phyloP scores from a whole-genome alignment of 2,888 invertebrate genomes.

The Anodontia alba region DNA sequence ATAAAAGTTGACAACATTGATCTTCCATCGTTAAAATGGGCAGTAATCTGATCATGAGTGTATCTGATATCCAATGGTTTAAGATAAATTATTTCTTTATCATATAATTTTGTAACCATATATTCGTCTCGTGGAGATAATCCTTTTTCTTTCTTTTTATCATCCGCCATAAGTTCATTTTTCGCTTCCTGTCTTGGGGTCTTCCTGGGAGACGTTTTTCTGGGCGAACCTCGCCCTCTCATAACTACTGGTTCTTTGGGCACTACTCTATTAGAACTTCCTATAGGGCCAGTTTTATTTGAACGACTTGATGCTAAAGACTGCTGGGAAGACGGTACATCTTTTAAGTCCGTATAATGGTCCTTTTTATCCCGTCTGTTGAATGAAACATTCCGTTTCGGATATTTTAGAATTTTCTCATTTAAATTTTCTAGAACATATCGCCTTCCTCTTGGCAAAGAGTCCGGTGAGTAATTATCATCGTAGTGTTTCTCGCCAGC shows the following conservation, averaged over 20 bases:
- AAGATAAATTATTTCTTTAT: slow-evolving; percentile 50
- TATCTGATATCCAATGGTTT: slow-evolving; percentile 58
- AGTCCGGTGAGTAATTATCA: slow-evolving; percentile 35
- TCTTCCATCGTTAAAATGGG: slow-evolving; percentile 57
- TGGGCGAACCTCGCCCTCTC: slow-evolving; percentile 25
- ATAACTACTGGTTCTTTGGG: slow-evolving; percentile 28
- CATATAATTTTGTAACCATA: slow-evolving; percentile 59
- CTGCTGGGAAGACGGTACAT: slow-evolving; percentile 32
- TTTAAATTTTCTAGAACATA: slow-evolving; percentile 57
- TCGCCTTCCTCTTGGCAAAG: slow-evolving; percentile 47
- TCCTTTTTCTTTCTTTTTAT: slow-evolving; percentile 40
- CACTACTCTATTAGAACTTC: slow-evolving; percentile 53
- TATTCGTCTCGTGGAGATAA: slow-evolving; percentile 57
- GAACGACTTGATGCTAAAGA: slow-evolving; percentile 36
- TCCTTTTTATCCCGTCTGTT: slow-evolving; percentile 13
- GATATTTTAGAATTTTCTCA: slow-evolving; percentile 32
- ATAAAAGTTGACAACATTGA: slow-evolving; percentile 55
- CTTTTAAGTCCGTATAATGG: slow-evolving; percentile 34
- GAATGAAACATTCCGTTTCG: slow-evolving; percentile 1
- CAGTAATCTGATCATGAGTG: slow-evolving; percentile 58
- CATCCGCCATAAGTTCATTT: slow-evolving; percentile 8
- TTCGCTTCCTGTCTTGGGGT: not conserved
- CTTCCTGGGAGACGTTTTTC: slow-evolving; percentile 39
- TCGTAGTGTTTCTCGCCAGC: slow-evolving; percentile 33
- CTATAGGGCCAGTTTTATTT: slow-evolving; percentile 39